Evolutionary conservation across 2,113 vertebrate genomes (phyloP), one percentile per base, ranked within the genome.

Genomic region (Pomatorhinus ruficollis): DNA sequence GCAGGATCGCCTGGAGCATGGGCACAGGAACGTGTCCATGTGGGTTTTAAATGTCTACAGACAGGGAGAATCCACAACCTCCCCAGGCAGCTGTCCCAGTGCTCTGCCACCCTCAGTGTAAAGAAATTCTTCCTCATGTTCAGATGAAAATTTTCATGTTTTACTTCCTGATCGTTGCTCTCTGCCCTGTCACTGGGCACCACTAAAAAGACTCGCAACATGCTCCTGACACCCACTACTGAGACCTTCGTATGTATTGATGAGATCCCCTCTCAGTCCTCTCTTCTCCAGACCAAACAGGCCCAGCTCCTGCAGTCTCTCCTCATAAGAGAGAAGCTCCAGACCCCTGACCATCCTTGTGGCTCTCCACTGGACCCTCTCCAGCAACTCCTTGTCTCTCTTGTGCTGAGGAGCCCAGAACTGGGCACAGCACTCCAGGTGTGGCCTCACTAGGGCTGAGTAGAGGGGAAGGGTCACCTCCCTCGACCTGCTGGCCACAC

Each of bases 191-290:
- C 5, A 0, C 10, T n/a, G 30, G 6, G 20, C 10, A 50, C 4
- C 35, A 3, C 9, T 37, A 17, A 10, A 59, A 75, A 31, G 11
- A 39, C 44, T 31, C 44, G 25, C 4, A 25, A 5, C 16, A 21
- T 25, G 2, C 11, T 35, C 20, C 1, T 57, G 24, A 0, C 24
- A 30, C 0, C 20, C 0, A 0, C 20, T 16, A 25, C 16, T 49
- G 35, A 66, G 16, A 8, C 42, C 21, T 42, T 42, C 49, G 0
- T 6, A 1, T 7, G 8, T 30, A 19, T 19, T 54, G 52, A 31
- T 54, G 30, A 54, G 53, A 20, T 54, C 53, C 30, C 28, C 52
- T 30, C 27, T 53, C 28, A 53, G 52, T 53, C 27, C 9, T 52
- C 5, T 49, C 23, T 53, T 30, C 30, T 54, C 18, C 53, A 54